These are phyloP conservation scores for Exocentrus adspersus DNA, from an alignment of 2,888 invertebrate species.

Conservation along the genomic window DNA sequence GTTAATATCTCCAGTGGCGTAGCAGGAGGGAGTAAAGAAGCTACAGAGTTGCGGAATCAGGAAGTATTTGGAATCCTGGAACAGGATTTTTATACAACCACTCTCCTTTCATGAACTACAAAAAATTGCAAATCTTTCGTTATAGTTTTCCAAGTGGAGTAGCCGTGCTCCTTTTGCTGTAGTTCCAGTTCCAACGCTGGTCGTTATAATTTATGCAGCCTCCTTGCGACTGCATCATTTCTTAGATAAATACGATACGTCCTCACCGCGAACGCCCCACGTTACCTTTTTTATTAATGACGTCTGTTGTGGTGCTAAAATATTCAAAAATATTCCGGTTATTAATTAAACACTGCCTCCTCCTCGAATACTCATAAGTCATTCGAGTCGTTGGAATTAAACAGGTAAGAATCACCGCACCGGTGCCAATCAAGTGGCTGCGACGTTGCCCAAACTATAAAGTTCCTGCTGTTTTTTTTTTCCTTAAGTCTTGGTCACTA, in stretches of 20 bases:
- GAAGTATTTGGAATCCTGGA: too few relatives aligned
- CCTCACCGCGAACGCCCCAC: constrained; percentile 50
- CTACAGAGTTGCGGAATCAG: too few relatives aligned
- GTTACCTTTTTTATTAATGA: constrained; percentile 57
- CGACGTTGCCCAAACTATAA: constrained; percentile 9
- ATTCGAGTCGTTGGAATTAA: constrained; percentile 46
- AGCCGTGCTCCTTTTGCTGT: constrained; percentile 11
- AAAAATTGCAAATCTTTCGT: too few relatives aligned
- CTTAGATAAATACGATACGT: constrained; percentile 55
- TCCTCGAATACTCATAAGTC: constrained; percentile 52
- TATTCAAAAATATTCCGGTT: constrained; percentile 57
- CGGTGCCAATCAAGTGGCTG: constrained; percentile 44
- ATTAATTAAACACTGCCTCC: constrained; percentile 55
- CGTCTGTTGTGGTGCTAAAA: constrained; percentile 56
- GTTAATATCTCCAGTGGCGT: constrained; percentile 16
- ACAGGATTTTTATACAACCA: too few relatives aligned
- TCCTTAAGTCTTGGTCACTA: too few relatives aligned
- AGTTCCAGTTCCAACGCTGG: constrained; percentile 3
- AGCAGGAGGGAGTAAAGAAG: too few relatives aligned
- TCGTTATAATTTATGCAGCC: constrained; percentile 50
- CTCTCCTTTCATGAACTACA: too few relatives aligned
- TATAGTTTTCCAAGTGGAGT: too few relatives aligned
- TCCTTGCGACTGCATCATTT: constrained; percentile 50
- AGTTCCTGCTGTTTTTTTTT: too few relatives aligned
- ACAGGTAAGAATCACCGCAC: constrained; percentile 45